These are phyloP conservation scores for Nezara viridula DNA, from an alignment of 2,888 invertebrate species.

Conservation along the genomic window DNA sequence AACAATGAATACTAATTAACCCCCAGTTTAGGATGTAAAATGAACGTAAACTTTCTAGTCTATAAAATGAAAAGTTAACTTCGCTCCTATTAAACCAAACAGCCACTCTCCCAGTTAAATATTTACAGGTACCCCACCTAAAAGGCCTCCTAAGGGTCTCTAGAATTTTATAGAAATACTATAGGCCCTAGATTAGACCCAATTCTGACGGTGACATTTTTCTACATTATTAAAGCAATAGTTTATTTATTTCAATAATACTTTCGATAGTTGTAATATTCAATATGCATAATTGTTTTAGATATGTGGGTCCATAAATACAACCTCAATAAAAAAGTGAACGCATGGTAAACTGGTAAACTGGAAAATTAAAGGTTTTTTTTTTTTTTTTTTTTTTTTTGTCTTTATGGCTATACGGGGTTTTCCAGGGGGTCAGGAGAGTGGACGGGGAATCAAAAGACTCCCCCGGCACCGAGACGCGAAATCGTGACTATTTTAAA, in stretches of 20 bases:
- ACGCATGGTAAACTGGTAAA: too few species aligned
- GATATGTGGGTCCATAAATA: too few species aligned
- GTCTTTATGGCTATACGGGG: too few species aligned
- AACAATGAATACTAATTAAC: constrained; percentile 33
- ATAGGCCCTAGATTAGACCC: not conserved
- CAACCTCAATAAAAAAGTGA: too few species aligned
- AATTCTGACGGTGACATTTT: not conserved
- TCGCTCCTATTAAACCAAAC: constrained; percentile 8
- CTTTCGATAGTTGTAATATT: too few species aligned
- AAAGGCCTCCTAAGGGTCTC: not conserved
- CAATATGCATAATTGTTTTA: too few species aligned
- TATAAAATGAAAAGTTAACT: constrained; percentile 42
- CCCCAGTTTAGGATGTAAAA: not conserved
- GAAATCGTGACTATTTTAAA: too few species aligned
- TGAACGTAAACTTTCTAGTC: constrained; percentile 20
- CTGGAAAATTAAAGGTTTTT: too few species aligned
- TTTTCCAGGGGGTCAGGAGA: too few species aligned
- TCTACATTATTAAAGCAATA: not conserved
- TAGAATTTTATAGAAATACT: constrained; percentile 3
- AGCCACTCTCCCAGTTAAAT: constrained; percentile 9
- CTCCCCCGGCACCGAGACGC: too few species aligned
- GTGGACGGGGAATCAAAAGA: too few species aligned
- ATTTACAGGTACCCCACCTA: not conserved
- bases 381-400: too few species aligned
- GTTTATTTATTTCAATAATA: not conserved